Evolutionary conservation across 2,888 invertebrate species (phyloP).

Genomic region (Plagodis pulveraria): DNA sequence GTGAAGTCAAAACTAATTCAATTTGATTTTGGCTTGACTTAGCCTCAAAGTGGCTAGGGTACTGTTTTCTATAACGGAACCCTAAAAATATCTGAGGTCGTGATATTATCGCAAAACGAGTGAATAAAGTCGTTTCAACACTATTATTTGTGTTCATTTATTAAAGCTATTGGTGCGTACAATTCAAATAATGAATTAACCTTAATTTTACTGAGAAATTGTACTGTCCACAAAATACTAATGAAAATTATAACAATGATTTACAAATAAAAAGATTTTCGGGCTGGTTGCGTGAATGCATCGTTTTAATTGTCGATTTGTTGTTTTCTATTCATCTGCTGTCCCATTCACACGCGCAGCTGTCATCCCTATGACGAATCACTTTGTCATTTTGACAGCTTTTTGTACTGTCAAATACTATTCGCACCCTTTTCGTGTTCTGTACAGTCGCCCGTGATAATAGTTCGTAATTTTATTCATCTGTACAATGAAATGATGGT

Average conservation of each 20-base stretch:
- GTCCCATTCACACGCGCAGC: constrained; percentile 63
- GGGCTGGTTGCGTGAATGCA: constrained; percentile 41
- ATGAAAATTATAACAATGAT: constrained; percentile 12
- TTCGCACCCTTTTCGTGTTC: constrained; percentile 73
- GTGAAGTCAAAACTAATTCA: too few relatives aligned
- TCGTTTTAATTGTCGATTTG: constrained; percentile 56
- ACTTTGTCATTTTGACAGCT: constrained; percentile 81
- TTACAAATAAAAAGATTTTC: constrained; percentile 41
- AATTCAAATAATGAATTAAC: too few relatives aligned
- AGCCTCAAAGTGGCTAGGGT: too few relatives aligned
- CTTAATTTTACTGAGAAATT: too few relatives aligned
- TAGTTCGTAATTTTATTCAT: constrained; percentile 42
- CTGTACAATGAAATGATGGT: constrained; percentile 1
- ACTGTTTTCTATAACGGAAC: too few relatives aligned
- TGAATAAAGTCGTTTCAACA: too few relatives aligned
- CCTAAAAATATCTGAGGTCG: too few relatives aligned
- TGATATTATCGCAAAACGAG: too few relatives aligned
- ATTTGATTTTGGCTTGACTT: too few relatives aligned
- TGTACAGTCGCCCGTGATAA: constrained; percentile 35
- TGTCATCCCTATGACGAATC: constrained; percentile 81
- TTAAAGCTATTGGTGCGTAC: too few relatives aligned
- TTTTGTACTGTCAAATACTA: constrained; percentile 69
- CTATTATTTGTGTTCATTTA: too few relatives aligned
- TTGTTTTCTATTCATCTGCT: constrained; percentile 38
- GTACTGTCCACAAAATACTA: too few relatives aligned